Conservation (phyloP, 2,888 invertebrate species). For the Xestobium rufovillosum region DNA sequence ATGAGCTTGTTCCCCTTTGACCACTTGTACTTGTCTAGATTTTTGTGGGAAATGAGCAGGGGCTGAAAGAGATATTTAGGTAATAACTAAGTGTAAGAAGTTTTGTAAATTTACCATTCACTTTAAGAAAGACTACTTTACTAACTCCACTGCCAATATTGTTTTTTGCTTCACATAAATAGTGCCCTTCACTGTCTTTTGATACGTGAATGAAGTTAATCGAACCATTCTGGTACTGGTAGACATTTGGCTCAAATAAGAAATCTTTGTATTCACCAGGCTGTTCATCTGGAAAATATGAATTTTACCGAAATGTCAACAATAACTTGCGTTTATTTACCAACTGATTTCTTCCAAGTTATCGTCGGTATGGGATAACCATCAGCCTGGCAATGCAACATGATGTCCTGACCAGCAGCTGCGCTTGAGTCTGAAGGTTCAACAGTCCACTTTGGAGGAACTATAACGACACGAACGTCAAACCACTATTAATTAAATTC, state of each 20-base stretch:
- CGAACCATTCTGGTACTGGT: conserved; percentile 75
- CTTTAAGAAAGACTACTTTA: conserved; percentile 84
- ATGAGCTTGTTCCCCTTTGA: conserved; percentile 74
- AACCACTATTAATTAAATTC: too few species aligned
- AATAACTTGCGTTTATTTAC: conserved; percentile 43
- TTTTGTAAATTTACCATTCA: conserved; percentile 62
- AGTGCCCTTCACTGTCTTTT: conserved; percentile 84
- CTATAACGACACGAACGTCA: conserved; percentile 49
- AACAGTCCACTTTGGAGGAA: conserved; percentile 83
- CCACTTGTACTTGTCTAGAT: conserved; percentile 72
- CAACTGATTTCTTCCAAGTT: conserved; percentile 84
- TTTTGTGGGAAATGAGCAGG: conserved; percentile 81
- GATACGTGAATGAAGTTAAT: conserved; percentile 74
- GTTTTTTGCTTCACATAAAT: conserved; percentile 89
- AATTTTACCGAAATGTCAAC: not conserved
- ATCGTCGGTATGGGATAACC: conserved; percentile 86
- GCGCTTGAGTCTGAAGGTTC: conserved; percentile 79
- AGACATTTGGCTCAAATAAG: conserved; percentile 69
- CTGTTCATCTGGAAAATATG: conserved; percentile 47
- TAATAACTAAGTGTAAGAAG: not conserved
- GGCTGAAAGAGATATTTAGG: conserved; percentile 46
- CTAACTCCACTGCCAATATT: conserved; percentile 86
- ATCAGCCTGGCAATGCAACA: conserved; percentile 81
- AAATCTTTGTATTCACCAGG: conserved; percentile 79
- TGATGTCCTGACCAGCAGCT: conserved; percentile 75